These are phyloP conservation scores for Crocodylus rhombifer DNA, from an alignment of 2,797 vertebrate species.

Conservation along the genomic window DNA sequence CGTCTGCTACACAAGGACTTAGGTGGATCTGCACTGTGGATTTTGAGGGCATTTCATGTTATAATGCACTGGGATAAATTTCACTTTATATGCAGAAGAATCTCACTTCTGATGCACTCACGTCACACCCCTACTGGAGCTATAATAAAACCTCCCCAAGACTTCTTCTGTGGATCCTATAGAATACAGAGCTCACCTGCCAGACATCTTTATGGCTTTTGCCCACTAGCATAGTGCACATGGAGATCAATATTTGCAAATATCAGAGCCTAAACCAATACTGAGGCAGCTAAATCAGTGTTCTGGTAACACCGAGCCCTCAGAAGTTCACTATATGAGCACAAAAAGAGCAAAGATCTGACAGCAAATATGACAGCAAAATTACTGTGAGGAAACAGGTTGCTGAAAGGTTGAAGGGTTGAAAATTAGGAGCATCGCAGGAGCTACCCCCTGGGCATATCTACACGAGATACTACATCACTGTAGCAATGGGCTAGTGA, in stretches of 20 bases:
- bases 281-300: neutral
- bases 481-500: too few species aligned
- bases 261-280: neutral
- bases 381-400: conserved; percentile 2
- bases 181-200: neutral
- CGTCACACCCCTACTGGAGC: neutral
- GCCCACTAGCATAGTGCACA: rapidly evolving
- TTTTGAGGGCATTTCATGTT: neutral
- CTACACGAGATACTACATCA: too few species aligned
- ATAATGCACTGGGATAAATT: neutral
- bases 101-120: neutral
- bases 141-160: neutral
- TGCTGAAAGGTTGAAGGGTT: conserved; percentile 49
- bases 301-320: rapidly evolving
- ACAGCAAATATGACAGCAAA: neutral
- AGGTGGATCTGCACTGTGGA: neutral
- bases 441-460: neutral
- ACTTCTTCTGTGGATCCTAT: neutral
- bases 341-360: neutral
- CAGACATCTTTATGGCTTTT: neutral
- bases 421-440: conserved; percentile 17
- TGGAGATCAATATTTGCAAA: neutral
- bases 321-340: neutral
- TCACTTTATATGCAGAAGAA: neutral
- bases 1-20: neutral